Evolutionary conservation across 2,888 invertebrate genomes (phyloP).

Genomic region (Notodonta dromedarius): DNA sequence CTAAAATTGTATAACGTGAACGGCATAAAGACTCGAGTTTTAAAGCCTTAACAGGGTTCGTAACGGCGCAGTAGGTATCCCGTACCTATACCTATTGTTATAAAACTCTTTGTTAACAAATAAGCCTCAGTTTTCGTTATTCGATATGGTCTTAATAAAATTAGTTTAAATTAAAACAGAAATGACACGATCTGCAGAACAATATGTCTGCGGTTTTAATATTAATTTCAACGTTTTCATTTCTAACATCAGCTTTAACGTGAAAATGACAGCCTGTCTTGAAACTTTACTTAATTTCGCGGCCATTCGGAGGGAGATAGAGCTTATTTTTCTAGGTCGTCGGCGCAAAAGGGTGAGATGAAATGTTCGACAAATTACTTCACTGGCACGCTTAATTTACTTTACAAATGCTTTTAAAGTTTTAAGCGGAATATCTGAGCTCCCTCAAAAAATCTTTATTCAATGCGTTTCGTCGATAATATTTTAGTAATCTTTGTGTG

Average conservation of each 20-base stretch:
- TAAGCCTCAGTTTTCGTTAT: neutral
- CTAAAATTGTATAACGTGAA: constrained; percentile 26
- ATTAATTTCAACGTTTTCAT: constrained; percentile 7
- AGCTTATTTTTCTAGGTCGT: constrained; percentile 60
- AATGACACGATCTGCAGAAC: neutral
- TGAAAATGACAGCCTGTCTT: constrained; percentile 58
- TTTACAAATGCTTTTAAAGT: constrained; percentile 71
- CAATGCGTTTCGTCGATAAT: constrained; percentile 22
- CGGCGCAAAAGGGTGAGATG: constrained; percentile 57
- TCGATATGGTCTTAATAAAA: neutral
- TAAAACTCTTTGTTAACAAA: neutral
- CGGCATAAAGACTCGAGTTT: constrained; percentile 17
- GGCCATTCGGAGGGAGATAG: constrained; percentile 44
- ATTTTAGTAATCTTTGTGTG: constrained; percentile 11
- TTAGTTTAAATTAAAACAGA: neutral
- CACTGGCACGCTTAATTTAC: constrained; percentile 68
- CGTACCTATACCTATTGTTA: too few species aligned
- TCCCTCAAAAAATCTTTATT: constrained; percentile 40
- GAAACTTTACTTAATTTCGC: constrained; percentile 60
- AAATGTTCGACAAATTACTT: constrained; percentile 69
- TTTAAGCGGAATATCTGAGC: constrained; percentile 56
- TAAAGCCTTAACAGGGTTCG: constrained; percentile 6
- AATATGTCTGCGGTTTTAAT: neutral
- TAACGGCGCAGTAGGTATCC: neutral
- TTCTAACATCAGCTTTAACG: constrained; percentile 37